phyloP scores from a whole-genome alignment of 2,888 invertebrate species.

The Drosophila kambysellisi region DNA sequence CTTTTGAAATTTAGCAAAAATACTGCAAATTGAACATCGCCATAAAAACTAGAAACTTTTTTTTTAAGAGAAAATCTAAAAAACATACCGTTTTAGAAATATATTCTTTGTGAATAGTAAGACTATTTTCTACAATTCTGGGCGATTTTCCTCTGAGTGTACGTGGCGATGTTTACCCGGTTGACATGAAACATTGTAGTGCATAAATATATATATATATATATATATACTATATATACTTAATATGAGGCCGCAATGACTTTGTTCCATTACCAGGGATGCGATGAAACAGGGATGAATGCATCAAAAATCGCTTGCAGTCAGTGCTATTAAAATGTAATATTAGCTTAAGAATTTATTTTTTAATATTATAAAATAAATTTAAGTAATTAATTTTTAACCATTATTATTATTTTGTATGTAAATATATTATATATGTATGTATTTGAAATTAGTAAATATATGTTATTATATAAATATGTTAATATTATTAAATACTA shows the following conservation, averaged over 20 bases:
- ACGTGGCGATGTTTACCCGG: slow-evolving; percentile 23
- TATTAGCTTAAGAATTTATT: not conserved
- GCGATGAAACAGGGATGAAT: not conserved
- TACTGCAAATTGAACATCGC: too few species aligned
- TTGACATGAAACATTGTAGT: slow-evolving; percentile 53
- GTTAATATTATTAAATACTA: too few species aligned
- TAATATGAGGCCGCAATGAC: slow-evolving; percentile 35
- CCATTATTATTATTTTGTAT: not conserved
- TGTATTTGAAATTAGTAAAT: not conserved
- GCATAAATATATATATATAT: slow-evolving; percentile 13
- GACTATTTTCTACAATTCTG: not conserved
- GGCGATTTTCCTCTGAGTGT: not conserved
- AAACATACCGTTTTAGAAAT: not conserved
- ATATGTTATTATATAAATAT: not conserved
- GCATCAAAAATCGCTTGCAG: not conserved
- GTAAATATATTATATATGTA: accelerated
- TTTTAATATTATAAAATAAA: not conserved
- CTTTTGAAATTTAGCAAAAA: not conserved
- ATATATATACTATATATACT: slow-evolving; percentile 27
- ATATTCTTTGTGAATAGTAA: not conserved
- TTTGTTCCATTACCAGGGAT: slow-evolving; percentile 31
- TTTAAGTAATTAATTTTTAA: not conserved
- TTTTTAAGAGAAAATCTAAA: not conserved
- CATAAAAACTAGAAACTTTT: not conserved
- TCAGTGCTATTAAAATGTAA: not conserved